Conservation (phyloP, 2,888 invertebrate genomes). For the Melanostoma scalare region DNA sequence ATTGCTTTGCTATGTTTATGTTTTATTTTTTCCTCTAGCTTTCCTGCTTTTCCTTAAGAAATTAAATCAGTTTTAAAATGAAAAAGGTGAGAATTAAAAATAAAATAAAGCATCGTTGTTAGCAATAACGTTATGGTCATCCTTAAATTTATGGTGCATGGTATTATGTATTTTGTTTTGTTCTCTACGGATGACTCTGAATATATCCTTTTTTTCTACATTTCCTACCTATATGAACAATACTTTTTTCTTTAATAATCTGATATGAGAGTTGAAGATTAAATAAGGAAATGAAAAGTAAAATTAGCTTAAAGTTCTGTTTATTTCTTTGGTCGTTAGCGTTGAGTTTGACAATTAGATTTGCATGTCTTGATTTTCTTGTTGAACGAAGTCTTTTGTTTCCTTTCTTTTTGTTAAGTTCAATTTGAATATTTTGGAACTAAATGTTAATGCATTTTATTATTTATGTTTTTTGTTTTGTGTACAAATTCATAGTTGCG, state of each 20-base stretch:
- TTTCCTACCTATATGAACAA: constrained; percentile 57
- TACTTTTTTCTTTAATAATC: constrained; percentile 37
- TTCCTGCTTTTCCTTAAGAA: constrained; percentile 31
- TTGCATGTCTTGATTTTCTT: no score
- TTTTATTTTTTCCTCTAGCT: constrained; percentile 11
- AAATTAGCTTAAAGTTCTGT: not conserved
- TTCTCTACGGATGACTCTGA: not conserved
- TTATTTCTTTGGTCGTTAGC: constrained; percentile 66
- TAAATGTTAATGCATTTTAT: constrained; percentile 71
- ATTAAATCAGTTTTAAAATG: not conserved
- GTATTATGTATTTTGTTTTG: not conserved
- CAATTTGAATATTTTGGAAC: constrained; percentile 46
- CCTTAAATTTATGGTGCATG: constrained; percentile 5
- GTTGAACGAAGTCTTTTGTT: not conserved
- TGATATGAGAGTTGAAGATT: constrained; percentile 35
- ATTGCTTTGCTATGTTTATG: constrained; percentile 6
- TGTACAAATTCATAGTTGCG: constrained; percentile 63
- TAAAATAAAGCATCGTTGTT: constrained; percentile 60
- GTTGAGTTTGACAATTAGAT: not conserved
- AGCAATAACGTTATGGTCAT: constrained; percentile 45
- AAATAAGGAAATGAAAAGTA: not conserved
- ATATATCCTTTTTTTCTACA: constrained; percentile 42
- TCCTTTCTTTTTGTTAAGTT: no score
- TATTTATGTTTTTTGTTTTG: constrained; percentile 13
- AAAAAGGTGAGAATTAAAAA: not conserved